Conservation (phyloP, 1,140 invertebrate species). For the Meloidogyne hapla region DNA sequence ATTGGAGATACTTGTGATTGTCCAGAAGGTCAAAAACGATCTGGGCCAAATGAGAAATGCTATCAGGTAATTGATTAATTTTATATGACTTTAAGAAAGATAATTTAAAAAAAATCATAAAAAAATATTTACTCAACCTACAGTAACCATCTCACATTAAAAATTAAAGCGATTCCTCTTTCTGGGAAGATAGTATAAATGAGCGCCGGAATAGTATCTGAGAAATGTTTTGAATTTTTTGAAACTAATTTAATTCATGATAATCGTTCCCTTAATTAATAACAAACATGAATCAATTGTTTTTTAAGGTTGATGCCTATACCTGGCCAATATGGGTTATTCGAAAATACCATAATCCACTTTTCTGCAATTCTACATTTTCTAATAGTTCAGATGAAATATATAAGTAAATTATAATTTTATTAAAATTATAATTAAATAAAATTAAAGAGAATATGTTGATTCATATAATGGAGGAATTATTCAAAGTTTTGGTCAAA, state of each 20-base stretch:
- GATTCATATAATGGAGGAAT: conserved; percentile 57
- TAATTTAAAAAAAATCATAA: background rate
- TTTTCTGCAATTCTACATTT: conserved; percentile 57
- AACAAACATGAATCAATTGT: too few relatives aligned
- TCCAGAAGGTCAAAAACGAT: conserved; percentile 56
- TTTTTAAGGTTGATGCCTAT: conserved; percentile 44
- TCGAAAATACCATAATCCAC: conserved; percentile 49
- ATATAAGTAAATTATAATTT: conserved; percentile 44
- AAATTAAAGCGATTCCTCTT: too few relatives aligned
- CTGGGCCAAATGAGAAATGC: conserved; percentile 46
- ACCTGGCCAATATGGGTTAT: conserved; percentile 60
- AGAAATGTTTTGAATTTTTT: background rate
- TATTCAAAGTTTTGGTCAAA: conserved; percentile 58
- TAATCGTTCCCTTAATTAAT: too few relatives aligned
- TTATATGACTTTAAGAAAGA: background rate
- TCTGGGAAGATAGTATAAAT: too few relatives aligned
- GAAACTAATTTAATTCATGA: too few relatives aligned
- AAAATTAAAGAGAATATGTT: conserved; percentile 41
- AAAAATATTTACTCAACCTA: too few relatives aligned
- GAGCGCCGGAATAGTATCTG: too few relatives aligned
- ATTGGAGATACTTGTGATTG: conserved; percentile 59
- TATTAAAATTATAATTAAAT: background rate
- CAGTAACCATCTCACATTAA: too few relatives aligned
- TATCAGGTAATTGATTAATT: conserved; percentile 35
- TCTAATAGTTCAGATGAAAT: conserved; percentile 55